A percentile compares a stretch with the other conserved stretches of the same genome.
Conservation (phyloP, 1,140 invertebrate genomes). For the Yoshiicerus persimilis region DNA sequence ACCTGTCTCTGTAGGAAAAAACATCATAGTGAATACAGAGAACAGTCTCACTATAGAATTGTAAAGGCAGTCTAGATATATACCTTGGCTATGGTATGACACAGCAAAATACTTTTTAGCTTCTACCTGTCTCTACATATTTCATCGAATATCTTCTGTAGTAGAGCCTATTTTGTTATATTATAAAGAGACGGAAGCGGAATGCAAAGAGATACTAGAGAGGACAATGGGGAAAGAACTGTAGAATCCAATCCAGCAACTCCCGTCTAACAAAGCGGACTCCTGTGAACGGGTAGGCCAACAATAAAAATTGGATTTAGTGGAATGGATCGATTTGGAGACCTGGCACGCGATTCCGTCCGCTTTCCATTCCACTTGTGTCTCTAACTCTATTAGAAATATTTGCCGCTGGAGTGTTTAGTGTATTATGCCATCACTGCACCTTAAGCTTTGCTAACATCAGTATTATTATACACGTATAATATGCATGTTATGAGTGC, state of each 20-base stretch:
- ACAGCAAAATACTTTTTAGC: not conserved
- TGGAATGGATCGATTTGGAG: conserved; percentile 29
- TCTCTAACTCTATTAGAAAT: not conserved
- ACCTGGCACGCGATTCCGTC: conserved; percentile 27
- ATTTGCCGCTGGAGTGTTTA: not conserved
- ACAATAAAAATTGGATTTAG: conserved; percentile 24
- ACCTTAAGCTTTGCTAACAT: too few relatives aligned
- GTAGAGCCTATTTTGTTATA: not conserved
- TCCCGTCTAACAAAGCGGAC: not conserved
- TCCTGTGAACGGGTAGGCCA: not conserved
- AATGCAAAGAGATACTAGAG: not conserved
- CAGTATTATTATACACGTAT: too few relatives aligned
- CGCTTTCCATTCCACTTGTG: not conserved
- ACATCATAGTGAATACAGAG: not conserved
- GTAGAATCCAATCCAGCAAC: not conserved
- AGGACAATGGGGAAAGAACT: not conserved
- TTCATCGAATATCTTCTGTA: not conserved
- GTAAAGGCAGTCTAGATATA: not conserved
- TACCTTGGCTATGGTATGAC: too few relatives aligned
- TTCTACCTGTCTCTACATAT: not conserved
- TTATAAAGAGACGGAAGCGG: not conserved
- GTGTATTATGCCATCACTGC: too few relatives aligned
- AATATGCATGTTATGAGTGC: too few relatives aligned
- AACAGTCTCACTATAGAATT: not conserved
- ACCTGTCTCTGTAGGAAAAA: not conserved